Evolutionary conservation across 2,797 vertebrate species (phyloP).

Genomic region (Melanotaenia nigrans): DNA sequence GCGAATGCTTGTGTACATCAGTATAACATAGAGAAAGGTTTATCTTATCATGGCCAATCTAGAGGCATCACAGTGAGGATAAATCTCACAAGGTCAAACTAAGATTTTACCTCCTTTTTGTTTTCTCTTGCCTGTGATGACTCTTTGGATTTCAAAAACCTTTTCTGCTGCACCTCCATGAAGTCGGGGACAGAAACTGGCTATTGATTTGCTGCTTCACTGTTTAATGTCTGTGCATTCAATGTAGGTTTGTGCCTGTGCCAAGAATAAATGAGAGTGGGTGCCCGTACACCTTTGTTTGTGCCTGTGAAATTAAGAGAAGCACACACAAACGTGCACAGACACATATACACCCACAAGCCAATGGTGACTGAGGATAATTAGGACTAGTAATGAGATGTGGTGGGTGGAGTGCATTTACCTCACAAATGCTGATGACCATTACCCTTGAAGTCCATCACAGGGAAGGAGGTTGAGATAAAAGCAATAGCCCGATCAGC

Average conservation of each 20-base stretch:
- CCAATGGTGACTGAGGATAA: constrained; percentile 73
- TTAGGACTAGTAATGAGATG: constrained; percentile 79
- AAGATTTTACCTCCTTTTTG: constrained; percentile 49
- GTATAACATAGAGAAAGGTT: constrained; percentile 34
- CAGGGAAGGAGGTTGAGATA: constrained; percentile 38
- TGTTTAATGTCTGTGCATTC: constrained; percentile 64
- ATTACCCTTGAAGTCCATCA: constrained; percentile 74
- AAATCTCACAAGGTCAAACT: constrained; percentile 66
- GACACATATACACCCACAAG: constrained; percentile 34
- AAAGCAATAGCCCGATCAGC: constrained; percentile 45
- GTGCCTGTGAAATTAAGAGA: constrained; percentile 45
- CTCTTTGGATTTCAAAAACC: constrained; percentile 60
- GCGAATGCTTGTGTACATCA: constrained; percentile 53
- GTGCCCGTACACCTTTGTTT: constrained; percentile 54
- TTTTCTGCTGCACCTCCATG: constrained; percentile 56
- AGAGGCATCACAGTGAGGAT: constrained; percentile 42
- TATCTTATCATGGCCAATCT: constrained; percentile 38
- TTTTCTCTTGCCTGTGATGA: constrained; percentile 60
- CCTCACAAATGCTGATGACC: constrained; percentile 69
- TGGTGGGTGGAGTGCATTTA: constrained; percentile 67
- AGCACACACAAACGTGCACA: constrained; percentile 19
- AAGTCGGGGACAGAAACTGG: constrained; percentile 63
- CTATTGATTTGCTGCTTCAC: constrained; percentile 64
- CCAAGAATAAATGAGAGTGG: constrained; percentile 63
- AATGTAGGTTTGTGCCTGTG: constrained; percentile 61